A percentile compares a stretch with the other conserved stretches of the same genome.
Evolutionary conservation across 2,113 vertebrate genomes (phyloP).

Genomic region (Camarhynchus parvulus): DNA sequence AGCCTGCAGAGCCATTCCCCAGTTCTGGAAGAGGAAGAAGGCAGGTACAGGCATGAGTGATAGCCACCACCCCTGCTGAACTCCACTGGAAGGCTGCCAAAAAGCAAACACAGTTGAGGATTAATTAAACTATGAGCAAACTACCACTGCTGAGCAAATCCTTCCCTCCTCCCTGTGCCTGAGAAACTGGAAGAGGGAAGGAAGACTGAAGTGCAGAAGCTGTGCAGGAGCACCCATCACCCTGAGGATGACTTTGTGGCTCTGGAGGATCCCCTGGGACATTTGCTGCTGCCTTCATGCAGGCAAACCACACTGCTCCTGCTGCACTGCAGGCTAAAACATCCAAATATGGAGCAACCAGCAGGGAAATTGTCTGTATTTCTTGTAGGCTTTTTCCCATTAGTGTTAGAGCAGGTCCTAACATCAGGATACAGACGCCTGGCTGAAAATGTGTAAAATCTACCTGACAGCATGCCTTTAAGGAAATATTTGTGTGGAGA

Average conservation of each 20-base stretch:
- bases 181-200: background rate
- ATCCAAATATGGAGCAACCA: background rate
- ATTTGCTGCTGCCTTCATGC: background rate
- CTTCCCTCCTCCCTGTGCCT: background rate
- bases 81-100: slow-evolving; percentile 28
- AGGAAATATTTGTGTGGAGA: background rate
- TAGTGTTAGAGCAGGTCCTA: background rate
- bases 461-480: background rate
- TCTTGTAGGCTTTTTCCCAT: background rate
- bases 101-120: background rate
- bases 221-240: background rate
- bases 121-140: slow-evolving; percentile 52
- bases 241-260: background rate
- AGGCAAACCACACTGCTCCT: background rate
- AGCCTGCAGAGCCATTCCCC: background rate
- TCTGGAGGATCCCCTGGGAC: background rate
- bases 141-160: background rate
- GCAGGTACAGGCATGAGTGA: slow-evolving; percentile 37
- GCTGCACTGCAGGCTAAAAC: background rate
- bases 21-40: background rate
- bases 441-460: background rate
- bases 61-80: slow-evolving; percentile 9
- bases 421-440: background rate
- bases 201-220: background rate
- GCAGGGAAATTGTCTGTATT: background rate